Base-by-base conservation (phyloP, 1,140 invertebrate genomes). In the Megathymus violae region DNA sequence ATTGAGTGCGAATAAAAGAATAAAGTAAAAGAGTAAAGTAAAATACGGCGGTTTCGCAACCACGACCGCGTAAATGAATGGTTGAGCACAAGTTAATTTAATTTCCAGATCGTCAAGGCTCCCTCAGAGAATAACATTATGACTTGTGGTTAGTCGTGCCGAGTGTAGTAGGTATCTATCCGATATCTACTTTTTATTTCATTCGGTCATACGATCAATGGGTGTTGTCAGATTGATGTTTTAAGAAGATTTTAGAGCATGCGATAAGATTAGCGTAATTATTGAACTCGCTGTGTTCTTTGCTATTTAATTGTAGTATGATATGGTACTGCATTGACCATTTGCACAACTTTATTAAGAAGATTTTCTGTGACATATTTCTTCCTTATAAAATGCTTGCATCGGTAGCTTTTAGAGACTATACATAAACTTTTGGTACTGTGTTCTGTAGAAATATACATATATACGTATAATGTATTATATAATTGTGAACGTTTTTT, bases 401-500 rank as follows among this genome's bases (percentile, higher is more conserved):
- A 44, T 22, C 14, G 41, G 16, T 44, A 19, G 41, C 41, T 44
- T 44, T 19, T 44, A 44, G 15, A 13, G 4, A 11, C 34, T 38
- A 15, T 15, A 52, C 40, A 56, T 16, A 15, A 56, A 27, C 7
- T 41, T 54, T 52, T 38, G 10, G 40, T 56, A 43, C 52, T 44
- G 52, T 44, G 52, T 43, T 56, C 14, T 27, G 36, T 43, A 56
- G 48, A 51, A 16, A 31, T 56, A 52, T 52, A 36, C 31, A 25
- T 54, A 40, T 52, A 25, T 54, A 40, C 41, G 13, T 52, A 38
- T 44, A 38, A 14, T 41, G 44, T 43, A 43, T 43, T 5, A 22
- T 54, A 41, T 36, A 36, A 36, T 43, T 22, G 22, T 6, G 14
- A 27, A 56, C 14, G 13, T 56, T 41, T 52, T 56, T 56, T 17